Evolutionary conservation across 2,113 vertebrate species (phyloP).

Genomic region (Amblyopsis rosae): DNA sequence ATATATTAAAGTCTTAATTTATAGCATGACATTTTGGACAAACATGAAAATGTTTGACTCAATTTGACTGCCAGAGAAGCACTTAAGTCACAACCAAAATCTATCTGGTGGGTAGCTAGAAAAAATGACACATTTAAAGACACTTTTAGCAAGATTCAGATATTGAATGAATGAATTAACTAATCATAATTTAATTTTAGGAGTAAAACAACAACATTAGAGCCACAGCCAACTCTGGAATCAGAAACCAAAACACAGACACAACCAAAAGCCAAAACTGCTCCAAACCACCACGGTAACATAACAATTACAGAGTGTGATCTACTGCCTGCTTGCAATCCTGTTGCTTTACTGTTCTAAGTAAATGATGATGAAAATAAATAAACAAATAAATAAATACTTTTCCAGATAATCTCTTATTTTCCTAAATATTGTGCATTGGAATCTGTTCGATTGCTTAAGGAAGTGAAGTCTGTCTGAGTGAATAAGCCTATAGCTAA

Average conservation of each 20-base stretch:
- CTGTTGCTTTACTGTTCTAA: too few species aligned
- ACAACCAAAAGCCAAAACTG: constrained; percentile 23
- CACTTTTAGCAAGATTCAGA: not conserved
- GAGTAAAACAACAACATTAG: not conserved
- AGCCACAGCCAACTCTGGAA: not conserved
- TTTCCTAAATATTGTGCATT: too few species aligned
- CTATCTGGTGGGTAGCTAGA: not conserved
- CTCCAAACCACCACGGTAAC: constrained; percentile 11
- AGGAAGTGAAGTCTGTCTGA: too few species aligned
- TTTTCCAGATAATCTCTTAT: too few species aligned
- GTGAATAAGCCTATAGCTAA: too few species aligned
- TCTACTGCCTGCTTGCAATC: too few species aligned
- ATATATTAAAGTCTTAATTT: not conserved
- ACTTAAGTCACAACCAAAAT: not conserved
- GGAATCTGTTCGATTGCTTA: too few species aligned
- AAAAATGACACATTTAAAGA: not conserved
- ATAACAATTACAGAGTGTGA: not conserved
- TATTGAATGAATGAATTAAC: not conserved
- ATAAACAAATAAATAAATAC: too few species aligned
- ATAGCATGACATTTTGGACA: not conserved
- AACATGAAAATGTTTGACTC: not conserved
- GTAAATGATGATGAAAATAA: too few species aligned
- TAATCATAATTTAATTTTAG: not conserved
- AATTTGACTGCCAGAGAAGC: not conserved
- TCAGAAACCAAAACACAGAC: constrained; percentile 19